Percentiles rank a stretch among this genome's conserved stretches.
These are phyloP conservation scores for Rhynchopsitta pachyrhyncha DNA, from an alignment of 2,113 vertebrate species.

Conservation along the genomic window DNA sequence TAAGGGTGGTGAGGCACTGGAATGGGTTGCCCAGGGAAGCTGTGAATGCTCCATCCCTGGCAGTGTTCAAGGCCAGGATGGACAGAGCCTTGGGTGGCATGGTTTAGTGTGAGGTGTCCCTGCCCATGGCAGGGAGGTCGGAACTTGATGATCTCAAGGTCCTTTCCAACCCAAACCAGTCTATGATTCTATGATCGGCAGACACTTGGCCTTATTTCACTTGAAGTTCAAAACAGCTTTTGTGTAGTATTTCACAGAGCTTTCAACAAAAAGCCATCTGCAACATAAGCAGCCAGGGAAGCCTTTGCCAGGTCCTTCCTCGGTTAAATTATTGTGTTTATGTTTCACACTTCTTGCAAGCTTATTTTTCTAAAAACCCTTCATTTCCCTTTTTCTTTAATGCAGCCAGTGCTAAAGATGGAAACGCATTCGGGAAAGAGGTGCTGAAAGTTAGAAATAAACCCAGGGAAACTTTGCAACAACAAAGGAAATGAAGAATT, in stretches of 20 bases:
- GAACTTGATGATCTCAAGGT: no score
- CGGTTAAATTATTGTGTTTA: not conserved
- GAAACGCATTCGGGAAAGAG: not conserved
- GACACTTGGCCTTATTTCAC: not conserved
- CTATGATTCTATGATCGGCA: not conserved
- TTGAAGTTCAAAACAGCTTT: not conserved
- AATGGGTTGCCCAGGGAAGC: no score
- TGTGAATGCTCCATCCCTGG: no score
- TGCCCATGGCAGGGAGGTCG: no score
- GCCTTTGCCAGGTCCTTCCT: not conserved
- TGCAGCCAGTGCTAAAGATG: not conserved
- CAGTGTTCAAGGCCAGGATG: no score
- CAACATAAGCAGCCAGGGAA: not conserved
- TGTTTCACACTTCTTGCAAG: not conserved
- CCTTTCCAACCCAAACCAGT: no score
- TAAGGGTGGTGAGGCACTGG: no score
- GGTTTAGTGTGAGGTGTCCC: no score
- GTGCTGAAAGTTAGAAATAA: conserved; percentile 11
- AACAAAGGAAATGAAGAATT: conserved; percentile 26
- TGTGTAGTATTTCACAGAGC: not conserved
- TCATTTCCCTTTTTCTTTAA: not conserved
- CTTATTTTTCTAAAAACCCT: not conserved
- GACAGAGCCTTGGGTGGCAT: no score
- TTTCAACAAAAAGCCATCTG: not conserved
- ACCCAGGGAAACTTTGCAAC: not conserved